Percentiles rank a stretch among this genome's conserved stretches.
Conservation (phyloP, 2,797 vertebrate species). For the Octomys mimax region DNA sequence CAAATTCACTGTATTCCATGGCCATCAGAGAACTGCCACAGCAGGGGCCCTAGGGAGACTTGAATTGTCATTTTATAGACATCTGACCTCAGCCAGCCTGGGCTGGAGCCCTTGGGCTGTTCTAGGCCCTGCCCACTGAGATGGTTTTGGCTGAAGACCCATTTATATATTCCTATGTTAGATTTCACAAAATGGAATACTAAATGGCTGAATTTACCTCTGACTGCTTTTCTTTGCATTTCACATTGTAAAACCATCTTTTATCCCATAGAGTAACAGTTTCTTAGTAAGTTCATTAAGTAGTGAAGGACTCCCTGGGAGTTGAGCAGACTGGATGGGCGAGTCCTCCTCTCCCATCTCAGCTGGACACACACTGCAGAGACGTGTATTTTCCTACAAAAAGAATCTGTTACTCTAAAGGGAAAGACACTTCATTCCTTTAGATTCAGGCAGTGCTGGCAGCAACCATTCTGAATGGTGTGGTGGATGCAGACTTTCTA, state of each 20-base stretch:
- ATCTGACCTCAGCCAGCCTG: background rate
- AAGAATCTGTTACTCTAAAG: background rate
- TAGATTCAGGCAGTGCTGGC: background rate
- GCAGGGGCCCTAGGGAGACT: background rate
- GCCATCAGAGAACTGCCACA: background rate
- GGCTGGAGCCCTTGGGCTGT: background rate
- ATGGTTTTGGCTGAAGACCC: background rate
- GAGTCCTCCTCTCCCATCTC: rapidly evolving
- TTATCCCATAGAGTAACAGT: too few relatives aligned
- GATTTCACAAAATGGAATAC: background rate
- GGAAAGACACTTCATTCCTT: background rate
- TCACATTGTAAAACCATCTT: background rate
- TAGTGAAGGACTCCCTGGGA: background rate
- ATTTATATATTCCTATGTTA: background rate
- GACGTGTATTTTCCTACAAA: rapidly evolving
- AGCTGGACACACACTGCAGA: rapidly evolving
- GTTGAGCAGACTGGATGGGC: background rate
- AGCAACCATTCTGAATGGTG: background rate
- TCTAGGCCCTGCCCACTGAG: background rate
- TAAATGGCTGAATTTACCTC: background rate
- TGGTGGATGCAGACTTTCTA: background rate
- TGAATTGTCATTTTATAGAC: background rate
- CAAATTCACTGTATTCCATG: background rate
- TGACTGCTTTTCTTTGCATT: background rate
- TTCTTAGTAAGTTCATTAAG: background rate